Base-by-base conservation (phyloP, 2,797 vertebrate genomes). In the Champsocephalus esox region DNA sequence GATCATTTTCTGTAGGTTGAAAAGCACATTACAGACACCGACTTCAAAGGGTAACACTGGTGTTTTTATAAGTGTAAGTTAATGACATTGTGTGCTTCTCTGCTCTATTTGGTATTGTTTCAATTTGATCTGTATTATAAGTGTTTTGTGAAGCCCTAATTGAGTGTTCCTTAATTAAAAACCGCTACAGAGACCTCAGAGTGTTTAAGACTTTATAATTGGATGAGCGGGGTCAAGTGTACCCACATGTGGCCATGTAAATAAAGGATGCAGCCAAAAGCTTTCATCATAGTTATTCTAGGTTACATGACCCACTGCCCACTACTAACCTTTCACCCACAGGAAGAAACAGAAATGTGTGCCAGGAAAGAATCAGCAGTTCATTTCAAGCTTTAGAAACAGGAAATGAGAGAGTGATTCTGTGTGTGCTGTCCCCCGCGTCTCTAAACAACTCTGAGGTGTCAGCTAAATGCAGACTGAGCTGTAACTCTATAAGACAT, bases 381-480 rank as follows among this genome's bases (percentile, higher is more conserved):
- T 74, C 1, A 43, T 12, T 46, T 43, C 63, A 55, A 38, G 34
- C 11, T 11, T 57, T 63, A 55, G 56, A 81, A 68, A 70, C 48
- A 80, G 75, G 82, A 85, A 84, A 45, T 10, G 41, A 76, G 45
- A 11, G 48, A 21, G 21, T 48, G 43, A 71, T 2, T 38, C 32
- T 49, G 45, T 28, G 45, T 19, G 24, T 6, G 2, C 14, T 14
- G 38, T 43, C 48, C 41, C 8, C 32, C 17, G 4, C 9, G 3
- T 59, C 61, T 68, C 32, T 44, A 19, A 66, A 44, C 1, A 2
- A 56, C 70, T 41, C 12, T 32, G 46, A 52, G 66, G 63, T 49
- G 70, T 66, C 56, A 54, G 75, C 84, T 87, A 81, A 86, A 84
- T 55, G 73, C 68, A 84, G 75, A 54, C 14, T 5, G 48, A 76